phyloP scores from a whole-genome alignment of 1,140 invertebrate genomes.

The Zaprionus davidi region DNA sequence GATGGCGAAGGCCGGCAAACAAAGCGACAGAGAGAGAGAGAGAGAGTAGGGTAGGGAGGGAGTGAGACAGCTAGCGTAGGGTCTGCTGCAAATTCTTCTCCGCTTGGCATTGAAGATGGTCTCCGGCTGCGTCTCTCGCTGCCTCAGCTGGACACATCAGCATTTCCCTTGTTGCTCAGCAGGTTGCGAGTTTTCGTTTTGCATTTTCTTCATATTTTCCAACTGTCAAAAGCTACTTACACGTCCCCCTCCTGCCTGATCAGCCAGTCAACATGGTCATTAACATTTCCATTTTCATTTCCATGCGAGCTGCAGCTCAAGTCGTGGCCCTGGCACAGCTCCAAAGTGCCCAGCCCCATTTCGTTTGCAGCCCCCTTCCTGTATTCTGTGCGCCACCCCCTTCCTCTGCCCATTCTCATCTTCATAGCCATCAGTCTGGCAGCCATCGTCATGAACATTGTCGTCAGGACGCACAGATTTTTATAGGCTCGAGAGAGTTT shows the following conservation, averaged over 20 bases:
- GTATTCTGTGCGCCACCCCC: background rate
- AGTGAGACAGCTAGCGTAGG: background rate
- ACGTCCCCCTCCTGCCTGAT: constrained; percentile 15
- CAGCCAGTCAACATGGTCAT: constrained; percentile 44
- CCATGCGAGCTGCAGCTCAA: constrained; percentile 21
- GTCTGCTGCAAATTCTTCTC: constrained; percentile 9
- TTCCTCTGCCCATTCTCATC: constrained; percentile 3
- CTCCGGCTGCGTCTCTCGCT: background rate
- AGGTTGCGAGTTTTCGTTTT: constrained; percentile 25
- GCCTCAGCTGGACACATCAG: background rate
- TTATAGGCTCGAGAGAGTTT: constrained; percentile 43
- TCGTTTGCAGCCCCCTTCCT: background rate
- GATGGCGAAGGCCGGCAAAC: background rate
- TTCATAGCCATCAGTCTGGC: constrained; percentile 36
- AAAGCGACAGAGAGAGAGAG: constrained; percentile 12
- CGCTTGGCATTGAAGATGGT: constrained; percentile 31
- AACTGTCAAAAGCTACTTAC: constrained; percentile 35
- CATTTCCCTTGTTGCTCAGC: constrained; percentile 14
- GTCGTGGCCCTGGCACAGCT: background rate
- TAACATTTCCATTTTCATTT: constrained; percentile 46
- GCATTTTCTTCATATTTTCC: constrained; percentile 8
- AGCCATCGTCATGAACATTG: constrained; percentile 49
- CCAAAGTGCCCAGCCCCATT: constrained; percentile 17
- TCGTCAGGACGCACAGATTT: constrained; percentile 47
- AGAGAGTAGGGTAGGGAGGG: background rate